Percentiles rank a stretch among this genome's conserved stretches.
Conservation (phyloP, 1,140 invertebrate species). For the Eumaeus atala region DNA sequence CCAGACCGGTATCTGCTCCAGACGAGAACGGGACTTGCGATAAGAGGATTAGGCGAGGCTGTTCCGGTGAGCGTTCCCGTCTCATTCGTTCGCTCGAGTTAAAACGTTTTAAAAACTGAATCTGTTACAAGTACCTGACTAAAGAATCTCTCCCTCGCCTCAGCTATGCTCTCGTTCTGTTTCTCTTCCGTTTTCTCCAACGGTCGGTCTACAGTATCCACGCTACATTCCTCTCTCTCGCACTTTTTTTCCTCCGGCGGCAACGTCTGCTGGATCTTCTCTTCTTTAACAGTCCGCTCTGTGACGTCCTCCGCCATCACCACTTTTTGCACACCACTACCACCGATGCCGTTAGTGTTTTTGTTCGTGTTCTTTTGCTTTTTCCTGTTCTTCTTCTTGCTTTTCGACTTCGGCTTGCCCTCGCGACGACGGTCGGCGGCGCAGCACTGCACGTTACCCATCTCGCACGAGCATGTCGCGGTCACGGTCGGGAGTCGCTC, state of each 20-base stretch:
- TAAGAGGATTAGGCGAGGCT: constrained; percentile 49
- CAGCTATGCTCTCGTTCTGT: constrained; percentile 50
- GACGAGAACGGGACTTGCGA: constrained; percentile 34
- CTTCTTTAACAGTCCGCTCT: constrained; percentile 37
- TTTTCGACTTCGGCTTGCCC: too few relatives aligned
- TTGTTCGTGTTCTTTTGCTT: constrained; percentile 36
- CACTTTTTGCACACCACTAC: constrained; percentile 42
- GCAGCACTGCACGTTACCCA: constrained; percentile 73
- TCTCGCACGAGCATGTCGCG: constrained; percentile 70
- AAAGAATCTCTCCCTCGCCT: constrained; percentile 63
- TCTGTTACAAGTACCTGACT: constrained; percentile 44
- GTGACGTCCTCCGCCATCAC: constrained; percentile 49
- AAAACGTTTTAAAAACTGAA: too few relatives aligned
- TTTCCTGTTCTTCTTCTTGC: constrained; percentile 51
- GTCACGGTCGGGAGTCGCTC: constrained; percentile 57
- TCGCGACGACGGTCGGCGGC: constrained; percentile 58
- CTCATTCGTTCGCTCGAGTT: too few relatives aligned
- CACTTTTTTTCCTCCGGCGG: too few relatives aligned
- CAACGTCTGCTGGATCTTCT: constrained; percentile 33
- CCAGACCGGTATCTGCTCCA: too few relatives aligned
- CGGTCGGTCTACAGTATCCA: not conserved
- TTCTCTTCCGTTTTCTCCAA: constrained; percentile 35
- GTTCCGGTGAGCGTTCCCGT: constrained; percentile 27
- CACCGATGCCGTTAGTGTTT: constrained; percentile 50
- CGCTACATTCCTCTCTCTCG: constrained; percentile 8